Conservation (phyloP, 1,140 invertebrate species). For the Lutraria rhynchaena region DNA sequence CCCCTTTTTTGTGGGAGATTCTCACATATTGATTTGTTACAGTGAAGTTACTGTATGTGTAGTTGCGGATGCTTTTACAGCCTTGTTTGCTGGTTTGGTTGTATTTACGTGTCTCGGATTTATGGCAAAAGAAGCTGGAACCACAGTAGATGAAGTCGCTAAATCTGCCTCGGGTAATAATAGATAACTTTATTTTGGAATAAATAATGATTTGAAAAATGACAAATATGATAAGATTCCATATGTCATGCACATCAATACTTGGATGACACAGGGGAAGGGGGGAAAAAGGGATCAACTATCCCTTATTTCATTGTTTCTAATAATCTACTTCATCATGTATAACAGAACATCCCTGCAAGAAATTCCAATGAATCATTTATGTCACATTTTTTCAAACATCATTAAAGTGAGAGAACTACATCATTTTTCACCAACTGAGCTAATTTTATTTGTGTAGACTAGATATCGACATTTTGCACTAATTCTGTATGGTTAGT, state of each 20-base stretch:
- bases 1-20: no score
- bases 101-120: conserved; percentile 88
- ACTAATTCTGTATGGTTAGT: no score
- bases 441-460: no score
- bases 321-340: not conserved
- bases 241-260: not conserved
- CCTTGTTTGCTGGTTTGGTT: conserved; percentile 94
- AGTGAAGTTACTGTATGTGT: conserved; percentile 86
- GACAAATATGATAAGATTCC: not conserved
- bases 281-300: not conserved
- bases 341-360: not conserved
- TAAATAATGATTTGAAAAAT: not conserved
- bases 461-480: no score
- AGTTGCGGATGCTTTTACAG: conserved; percentile 91
- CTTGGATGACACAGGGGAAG: not conserved
- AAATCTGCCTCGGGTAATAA: conserved; percentile 72
- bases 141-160: conserved; percentile 90
- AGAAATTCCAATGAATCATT: no score
- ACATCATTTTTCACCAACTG: no score
- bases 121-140: conserved; percentile 86
- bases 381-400: no score
- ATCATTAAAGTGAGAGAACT: no score
- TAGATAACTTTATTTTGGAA: not conserved
- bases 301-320: not conserved
- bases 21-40: conserved; percentile 80